Evolutionary conservation across 2,888 invertebrate species (phyloP), one percentile per base, ranked within the genome.

Genomic region (Alloscopus bannaensis): DNA sequence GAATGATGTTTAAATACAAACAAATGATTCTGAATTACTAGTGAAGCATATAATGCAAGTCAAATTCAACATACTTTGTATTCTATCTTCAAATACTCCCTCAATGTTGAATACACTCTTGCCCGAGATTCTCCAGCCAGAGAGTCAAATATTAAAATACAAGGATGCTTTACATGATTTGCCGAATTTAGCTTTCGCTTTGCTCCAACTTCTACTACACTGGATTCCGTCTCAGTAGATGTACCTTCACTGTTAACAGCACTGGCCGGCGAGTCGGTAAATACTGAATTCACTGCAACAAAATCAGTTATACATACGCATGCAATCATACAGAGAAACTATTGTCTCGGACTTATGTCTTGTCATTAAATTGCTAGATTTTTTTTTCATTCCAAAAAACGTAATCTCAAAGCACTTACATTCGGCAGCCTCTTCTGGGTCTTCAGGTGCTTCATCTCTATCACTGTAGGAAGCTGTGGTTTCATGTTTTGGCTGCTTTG

Each of bases 131-230:
- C 93, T 8, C 91, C 91, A 84, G 94, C 93, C 86, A 99, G 89
- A 0, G 98, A 99, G 89, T 99, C 98, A 88, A 98, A 98, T 87
- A 99, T 95, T 80, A 99, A 90, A 87, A 99, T 96, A 88, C 97
- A 95, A 0, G 98, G 96, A 57, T 81, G 83, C 18, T 82, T 83
- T 11, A 85, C 64, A 20, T 77, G 64, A 42, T 45, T 52, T 2
- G n/a, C 26, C 36, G 16, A 28, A 8, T 70, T 65, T 28, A 55
- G n/a, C 29, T 70, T 77, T 20, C 57, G 20, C 64, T 76, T 76
- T 18, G 16, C 20, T 22, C 22, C 36, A 31, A 1, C 36, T 31
- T 20, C 47, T 16, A n/a, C 18, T 47, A n/a, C 16, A 4, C 13
- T 47, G n/a, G n/a, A n/a, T n/a, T n/a, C n/a, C n/a, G n/a, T n/a